Evolutionary conservation across 2,888 invertebrate genomes (phyloP), one percentile per base, ranked within the genome.

Genomic region (Podabrus alpinus): DNA sequence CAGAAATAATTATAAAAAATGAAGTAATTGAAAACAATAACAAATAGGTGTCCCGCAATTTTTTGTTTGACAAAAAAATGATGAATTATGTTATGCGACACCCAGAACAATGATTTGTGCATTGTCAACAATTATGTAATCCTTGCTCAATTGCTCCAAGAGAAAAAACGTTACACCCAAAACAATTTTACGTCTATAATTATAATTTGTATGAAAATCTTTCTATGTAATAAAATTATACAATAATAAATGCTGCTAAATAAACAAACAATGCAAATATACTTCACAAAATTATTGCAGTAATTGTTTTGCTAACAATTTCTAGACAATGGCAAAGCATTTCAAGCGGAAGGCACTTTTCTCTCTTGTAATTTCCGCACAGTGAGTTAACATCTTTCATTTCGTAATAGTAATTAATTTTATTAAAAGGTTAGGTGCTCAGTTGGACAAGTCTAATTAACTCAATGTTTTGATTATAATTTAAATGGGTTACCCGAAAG

Each of bases 381-480:
- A 66, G 62, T 64, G 60, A 25, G 67, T 67, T 25, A 71, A 45
- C 21, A 68, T 72, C 72, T 72, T 68, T 68, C 68, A 61, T 68
- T 67, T 45, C 67, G 61, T 17, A 68, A 66, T 25, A 21, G 24
- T 72, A 72, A 72, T 72, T 72, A 72, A 72, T 72, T 72, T 72
- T 62, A 62, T 68, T 72, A 29, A 68, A 68, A 72, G 72, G 68
- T 72, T 59, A 61, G 66, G 60, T 29, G 29, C 68, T 68, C 72
- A 29, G 61, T 19, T 19, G 62, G 62, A 64, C 62, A 64, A 64
- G 19, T 15, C 62, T 64, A 64, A 64, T 64, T 21, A 17, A 64
- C 19, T 64, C n/a, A 64, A 64, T 64, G 21, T 19, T 64, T 64
- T 64, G 45, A 45, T 45, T 45, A 45, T 45, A 45, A 45, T 45